Conservation (phyloP, 2,113 vertebrate genomes). For the Phycodurus eques region DNA sequence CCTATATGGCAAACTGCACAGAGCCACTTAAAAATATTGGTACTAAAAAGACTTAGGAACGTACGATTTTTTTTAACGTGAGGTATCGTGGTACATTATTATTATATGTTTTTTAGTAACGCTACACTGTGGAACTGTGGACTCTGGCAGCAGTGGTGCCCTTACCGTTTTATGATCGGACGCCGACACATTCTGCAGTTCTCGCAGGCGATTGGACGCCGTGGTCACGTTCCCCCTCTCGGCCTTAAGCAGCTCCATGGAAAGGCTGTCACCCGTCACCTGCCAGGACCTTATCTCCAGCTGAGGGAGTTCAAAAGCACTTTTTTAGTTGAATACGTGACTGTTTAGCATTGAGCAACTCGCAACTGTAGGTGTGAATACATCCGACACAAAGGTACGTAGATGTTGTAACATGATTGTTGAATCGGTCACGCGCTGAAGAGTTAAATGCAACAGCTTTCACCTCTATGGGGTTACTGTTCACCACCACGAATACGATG, state of each 20-base stretch:
- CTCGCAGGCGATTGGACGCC: constrained; percentile 75
- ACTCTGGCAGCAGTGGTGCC: neutral
- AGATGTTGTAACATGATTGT: constrained; percentile 4
- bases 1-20: no score
- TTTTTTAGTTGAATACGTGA: neutral
- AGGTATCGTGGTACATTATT: no score
- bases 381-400: neutral
- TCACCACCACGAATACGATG: constrained; percentile 89
- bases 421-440: neutral
- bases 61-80: no score
- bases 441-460: neutral
- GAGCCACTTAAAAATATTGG: no score
- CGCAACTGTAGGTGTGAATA: neutral
- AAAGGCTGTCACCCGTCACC: constrained; percentile 91
- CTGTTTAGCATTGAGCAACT: neutral
- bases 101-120: no score
- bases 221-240: constrained; percentile 87
- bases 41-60: no score
- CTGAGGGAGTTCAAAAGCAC: constrained; percentile 58
- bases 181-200: constrained; percentile 81
- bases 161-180: constrained; percentile 85
- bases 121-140: neutral
- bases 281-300: constrained; percentile 94
- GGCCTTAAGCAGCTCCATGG: constrained; percentile 86
- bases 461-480: constrained; percentile 98